These are phyloP conservation scores for Sebastes diploproa DNA, from an alignment of 2,797 vertebrate species.

Conservation along the genomic window DNA sequence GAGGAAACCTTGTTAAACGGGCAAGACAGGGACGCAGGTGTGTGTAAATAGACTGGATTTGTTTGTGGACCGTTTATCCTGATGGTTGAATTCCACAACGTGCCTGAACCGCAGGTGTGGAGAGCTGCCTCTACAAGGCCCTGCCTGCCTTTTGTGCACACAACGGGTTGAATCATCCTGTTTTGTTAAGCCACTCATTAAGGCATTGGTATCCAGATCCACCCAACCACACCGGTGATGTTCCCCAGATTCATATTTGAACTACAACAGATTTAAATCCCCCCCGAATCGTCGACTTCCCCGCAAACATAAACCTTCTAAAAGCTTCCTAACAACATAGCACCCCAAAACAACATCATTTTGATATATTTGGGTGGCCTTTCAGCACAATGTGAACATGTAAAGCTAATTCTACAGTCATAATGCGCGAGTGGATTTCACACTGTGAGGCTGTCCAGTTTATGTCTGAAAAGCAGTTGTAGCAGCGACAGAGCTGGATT, in stretches of 20 bases:
- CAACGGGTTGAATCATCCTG: conserved; percentile 42
- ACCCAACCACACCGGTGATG: conserved; percentile 38
- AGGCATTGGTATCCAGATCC: conserved; percentile 49
- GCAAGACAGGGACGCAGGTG: not conserved
- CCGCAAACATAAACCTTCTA: conserved; percentile 25
- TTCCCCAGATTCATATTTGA: conserved; percentile 18
- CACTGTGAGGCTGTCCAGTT: conserved; percentile 36
- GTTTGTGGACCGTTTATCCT: not conserved
- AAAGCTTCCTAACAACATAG: conserved; percentile 18
- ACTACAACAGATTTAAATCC: conserved; percentile 27
- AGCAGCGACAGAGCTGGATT: conserved; percentile 45
- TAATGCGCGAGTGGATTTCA: conserved; percentile 35
- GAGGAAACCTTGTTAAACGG: not conserved
- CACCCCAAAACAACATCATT: conserved; percentile 13
- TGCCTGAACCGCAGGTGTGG: conserved; percentile 47
- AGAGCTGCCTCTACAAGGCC: conserved; percentile 7
- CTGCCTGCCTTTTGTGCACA: conserved; percentile 27
- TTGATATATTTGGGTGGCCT: not conserved
- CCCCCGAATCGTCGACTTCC: not conserved
- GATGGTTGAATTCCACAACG: conserved; percentile 23
- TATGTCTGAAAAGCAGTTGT: conserved; percentile 48
- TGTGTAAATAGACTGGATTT: not conserved
- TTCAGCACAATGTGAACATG: not conserved
- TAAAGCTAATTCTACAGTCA: conserved; percentile 33
- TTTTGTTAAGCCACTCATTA: conserved; percentile 35